phyloP scores from a whole-genome alignment of 2,797 vertebrate species.

The Neopelma chrysocephalum region DNA sequence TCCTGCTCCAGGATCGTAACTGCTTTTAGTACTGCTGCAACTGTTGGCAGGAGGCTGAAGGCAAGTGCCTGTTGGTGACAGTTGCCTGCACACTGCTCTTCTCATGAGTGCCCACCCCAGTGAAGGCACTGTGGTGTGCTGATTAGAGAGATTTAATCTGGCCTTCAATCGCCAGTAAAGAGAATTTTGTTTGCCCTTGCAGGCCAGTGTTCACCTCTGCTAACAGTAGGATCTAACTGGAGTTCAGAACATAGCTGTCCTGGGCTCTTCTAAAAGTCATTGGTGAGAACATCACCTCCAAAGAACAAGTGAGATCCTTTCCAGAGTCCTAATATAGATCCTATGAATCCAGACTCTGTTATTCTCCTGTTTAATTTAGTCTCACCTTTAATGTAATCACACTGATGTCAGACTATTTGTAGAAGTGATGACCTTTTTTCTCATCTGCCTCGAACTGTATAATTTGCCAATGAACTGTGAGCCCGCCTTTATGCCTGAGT shows the following conservation, averaged over 20 bases:
- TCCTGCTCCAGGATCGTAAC: neutral
- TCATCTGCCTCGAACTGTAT: neutral
- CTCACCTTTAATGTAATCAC: neutral
- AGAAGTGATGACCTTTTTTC: slow-evolving; percentile 30
- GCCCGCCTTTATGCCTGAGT: slow-evolving; percentile 9
- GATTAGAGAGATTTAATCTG: neutral
- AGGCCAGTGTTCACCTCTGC: neutral
- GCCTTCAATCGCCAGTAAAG: neutral
- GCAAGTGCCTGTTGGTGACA: neutral
- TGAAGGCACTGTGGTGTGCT: neutral
- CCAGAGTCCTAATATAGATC: neutral
- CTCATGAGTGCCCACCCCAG: neutral
- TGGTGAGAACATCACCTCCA: neutral
- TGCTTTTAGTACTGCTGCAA: neutral
- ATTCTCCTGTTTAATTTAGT: neutral
- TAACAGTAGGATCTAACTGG: neutral
- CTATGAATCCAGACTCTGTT: neutral
- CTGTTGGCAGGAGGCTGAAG: neutral
- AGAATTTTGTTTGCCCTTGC: neutral
- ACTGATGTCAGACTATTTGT: neutral
- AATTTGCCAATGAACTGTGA: slow-evolving; percentile 22
- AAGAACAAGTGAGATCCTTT: neutral
- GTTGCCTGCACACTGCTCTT: neutral
- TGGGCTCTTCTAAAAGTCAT: neutral
- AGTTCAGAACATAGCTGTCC: neutral